Base-by-base conservation (phyloP, 2,888 invertebrate genomes). In the Dryobotodes eremita region DNA sequence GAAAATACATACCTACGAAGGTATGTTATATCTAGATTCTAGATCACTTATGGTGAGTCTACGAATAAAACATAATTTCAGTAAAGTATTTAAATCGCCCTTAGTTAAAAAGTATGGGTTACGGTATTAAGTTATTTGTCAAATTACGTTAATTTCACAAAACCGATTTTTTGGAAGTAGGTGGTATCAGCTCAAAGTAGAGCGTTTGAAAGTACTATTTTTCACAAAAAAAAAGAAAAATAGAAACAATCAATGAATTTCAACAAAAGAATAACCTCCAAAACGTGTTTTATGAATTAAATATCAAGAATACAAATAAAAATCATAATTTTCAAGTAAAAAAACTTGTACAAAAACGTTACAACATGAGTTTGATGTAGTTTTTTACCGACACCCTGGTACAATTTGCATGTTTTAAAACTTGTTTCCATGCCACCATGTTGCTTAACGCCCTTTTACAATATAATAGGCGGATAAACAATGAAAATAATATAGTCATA, bases 361-460 rank as follows among this genome's bases (percentile, higher is more conserved):
- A 81, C 55, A 65, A 57, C 72, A 26, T 46, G 20, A 62, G 46
- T 68, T 42, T 26, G n/a, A 57, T 17, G 48, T 64, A 31, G 62
- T 85, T 85, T 81, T 82, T 55, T 85, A 48, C 36, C 15, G 7
- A 68, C 77, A 77, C 70, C 82, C 77, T 82, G 66, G 42, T 77
- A 77, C 70, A 77, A 82, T 83, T 82, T 83, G 77, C 82, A 85
- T 82, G 70, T 64, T 82, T 73, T 61, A 64, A 71, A 85, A 83
- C 86, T 59, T 48, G 86, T 83, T 83, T 74, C n/a, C 55, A 59
- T 59, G 62, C 53, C 62, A 82, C 23, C 26, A 80, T n/a, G 20
- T 42, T 62, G 15, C 55, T 71, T 13, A 71, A 59, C 48, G 53
- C 77, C 72, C 62, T 81, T 64, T 79, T 61, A 65, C 3, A 70